A percentile compares a stretch with the other conserved stretches of the same genome.
These are phyloP conservation scores for Shinisaurus crocodilurus DNA, from an alignment of 2,113 vertebrate genomes.

Conservation along the genomic window DNA sequence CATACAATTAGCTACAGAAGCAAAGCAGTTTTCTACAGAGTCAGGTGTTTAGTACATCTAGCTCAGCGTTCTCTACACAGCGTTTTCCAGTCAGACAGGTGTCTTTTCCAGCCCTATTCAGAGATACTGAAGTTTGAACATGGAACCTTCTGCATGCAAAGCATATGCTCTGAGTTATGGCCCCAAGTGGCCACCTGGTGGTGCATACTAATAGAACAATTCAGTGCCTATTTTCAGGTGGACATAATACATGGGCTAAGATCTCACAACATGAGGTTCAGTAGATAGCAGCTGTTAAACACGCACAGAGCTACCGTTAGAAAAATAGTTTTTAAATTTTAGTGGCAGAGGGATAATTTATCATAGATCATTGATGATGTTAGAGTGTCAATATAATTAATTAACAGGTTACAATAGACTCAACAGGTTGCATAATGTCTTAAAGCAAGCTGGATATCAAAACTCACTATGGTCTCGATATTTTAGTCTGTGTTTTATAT, in stretches of 20 bases:
- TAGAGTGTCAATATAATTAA: neutral
- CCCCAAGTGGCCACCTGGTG: slow-evolving; percentile 57
- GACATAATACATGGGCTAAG: neutral
- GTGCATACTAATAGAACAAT: slow-evolving; percentile 50
- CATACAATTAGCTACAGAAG: neutral
- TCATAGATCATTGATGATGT: slow-evolving; percentile 24
- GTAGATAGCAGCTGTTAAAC: slow-evolving; percentile 18
- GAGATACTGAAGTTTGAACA: neutral
- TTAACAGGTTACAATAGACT: neutral
- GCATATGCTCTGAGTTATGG: neutral
- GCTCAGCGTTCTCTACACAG: neutral
- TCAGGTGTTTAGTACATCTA: neutral
- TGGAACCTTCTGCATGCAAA: neutral
- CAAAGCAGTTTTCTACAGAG: neutral
- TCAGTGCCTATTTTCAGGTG: neutral
- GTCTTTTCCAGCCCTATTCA: neutral
- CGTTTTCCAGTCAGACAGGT: neutral
- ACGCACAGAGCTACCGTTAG: fast-evolving
- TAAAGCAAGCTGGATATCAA: slow-evolving; percentile 1
- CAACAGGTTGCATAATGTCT: neutral
- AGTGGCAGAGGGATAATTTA: neutral
- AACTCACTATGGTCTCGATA: neutral
- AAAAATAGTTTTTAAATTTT: fast-evolving
- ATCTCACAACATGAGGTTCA: fast-evolving
- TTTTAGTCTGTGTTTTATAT: neutral